Conservation (phyloP, 1,140 invertebrate genomes). For the Drosophila sucinea region DNA sequence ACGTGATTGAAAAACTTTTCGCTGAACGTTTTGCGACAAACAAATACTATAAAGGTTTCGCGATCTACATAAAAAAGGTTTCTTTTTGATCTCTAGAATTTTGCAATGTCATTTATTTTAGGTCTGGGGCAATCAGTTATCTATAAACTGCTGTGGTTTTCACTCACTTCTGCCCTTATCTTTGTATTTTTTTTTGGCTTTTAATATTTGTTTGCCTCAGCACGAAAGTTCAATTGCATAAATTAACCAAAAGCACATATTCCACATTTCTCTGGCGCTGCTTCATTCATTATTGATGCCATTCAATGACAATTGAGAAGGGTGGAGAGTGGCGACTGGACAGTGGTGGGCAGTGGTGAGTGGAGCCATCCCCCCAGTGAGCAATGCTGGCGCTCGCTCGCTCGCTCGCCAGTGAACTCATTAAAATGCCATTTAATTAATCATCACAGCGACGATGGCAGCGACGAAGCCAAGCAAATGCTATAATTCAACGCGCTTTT, state of each 20-base stretch:
- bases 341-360: background rate
- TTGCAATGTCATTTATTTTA: no score
- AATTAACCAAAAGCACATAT: conserved; percentile 67
- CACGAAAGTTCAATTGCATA: conserved; percentile 75
- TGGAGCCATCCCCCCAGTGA: background rate
- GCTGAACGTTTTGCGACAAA: no score
- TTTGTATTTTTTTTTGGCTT: conserved; percentile 8
- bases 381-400: conserved; percentile 11
- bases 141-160: background rate
- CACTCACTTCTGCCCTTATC: background rate
- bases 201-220: conserved; percentile 9
- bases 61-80: no score
- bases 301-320: conserved; percentile 59
- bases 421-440: conserved; percentile 81
- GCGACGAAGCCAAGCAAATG: conserved; percentile 66
- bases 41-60: no score
- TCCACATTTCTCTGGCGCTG: conserved; percentile 29
- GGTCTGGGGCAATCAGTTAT: no score
- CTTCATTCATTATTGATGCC: conserved; percentile 59
- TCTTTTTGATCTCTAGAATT: no score
- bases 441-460: conserved; percentile 53
- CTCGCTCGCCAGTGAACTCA: conserved; percentile 65
- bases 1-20: conserved; percentile 2
- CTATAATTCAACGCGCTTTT: conserved; percentile 69
- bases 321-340: background rate